phyloP scores from a whole-genome alignment of 2,888 invertebrate genomes.

The Drosophila paranaensis region DNA sequence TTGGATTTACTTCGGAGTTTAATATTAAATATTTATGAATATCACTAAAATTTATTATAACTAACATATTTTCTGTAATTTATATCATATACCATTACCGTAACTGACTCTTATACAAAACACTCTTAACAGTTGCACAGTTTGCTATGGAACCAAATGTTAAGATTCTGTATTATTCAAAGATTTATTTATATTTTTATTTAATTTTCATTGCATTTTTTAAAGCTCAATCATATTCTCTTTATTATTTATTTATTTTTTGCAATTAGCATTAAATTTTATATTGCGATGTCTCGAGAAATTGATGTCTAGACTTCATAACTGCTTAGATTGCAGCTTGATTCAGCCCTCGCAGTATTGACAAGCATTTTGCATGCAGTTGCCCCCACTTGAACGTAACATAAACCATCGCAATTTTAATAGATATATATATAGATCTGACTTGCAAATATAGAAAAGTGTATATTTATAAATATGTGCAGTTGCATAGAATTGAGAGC shows the following conservation, averaged over 20 bases:
- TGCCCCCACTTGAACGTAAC: conserved; percentile 30
- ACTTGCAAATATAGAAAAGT: conserved; percentile 11
- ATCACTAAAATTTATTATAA: neutral
- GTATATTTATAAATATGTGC: neutral
- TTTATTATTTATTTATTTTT: conserved; percentile 4
- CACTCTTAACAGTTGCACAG: neutral
- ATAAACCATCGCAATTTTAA: conserved; percentile 24
- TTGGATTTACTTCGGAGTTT: neutral
- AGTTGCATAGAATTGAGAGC: neutral
- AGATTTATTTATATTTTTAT: too few species aligned
- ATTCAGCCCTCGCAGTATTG: conserved; percentile 14
- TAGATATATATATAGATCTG: conserved; percentile 7
- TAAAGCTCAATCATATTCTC: neutral
- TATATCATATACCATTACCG: neutral
- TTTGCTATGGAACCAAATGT: too few species aligned
- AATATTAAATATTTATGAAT: neutral
- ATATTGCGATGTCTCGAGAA: conserved; percentile 15
- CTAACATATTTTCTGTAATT: neutral
- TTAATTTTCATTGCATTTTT: neutral
- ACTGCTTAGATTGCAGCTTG: conserved; percentile 1
- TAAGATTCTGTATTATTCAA: too few species aligned
- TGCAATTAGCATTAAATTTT: conserved; percentile 25
- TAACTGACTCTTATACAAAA: neutral
- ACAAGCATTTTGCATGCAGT: conserved; percentile 14
- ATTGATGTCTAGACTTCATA: conserved; percentile 26